These are phyloP conservation scores for Drosophila pallidifrons DNA, from an alignment of 1,140 invertebrate genomes.

Conservation along the genomic window DNA sequence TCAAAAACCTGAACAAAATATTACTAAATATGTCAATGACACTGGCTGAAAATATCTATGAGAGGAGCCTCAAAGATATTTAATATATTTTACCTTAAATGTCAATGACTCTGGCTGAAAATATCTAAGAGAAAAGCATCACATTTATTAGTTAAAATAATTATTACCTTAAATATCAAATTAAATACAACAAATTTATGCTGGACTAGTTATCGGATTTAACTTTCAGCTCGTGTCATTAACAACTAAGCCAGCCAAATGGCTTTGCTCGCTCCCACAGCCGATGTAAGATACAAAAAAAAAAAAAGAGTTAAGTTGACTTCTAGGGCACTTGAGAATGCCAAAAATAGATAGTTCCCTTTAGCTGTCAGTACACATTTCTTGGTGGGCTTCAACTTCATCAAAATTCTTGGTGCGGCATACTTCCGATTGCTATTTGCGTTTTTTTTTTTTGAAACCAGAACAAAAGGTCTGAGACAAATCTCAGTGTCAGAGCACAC, in stretches of 20 bases:
- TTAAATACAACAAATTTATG: too few relatives aligned
- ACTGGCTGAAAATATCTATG: slow-evolving; percentile 6
- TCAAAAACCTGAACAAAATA: slow-evolving; percentile 40
- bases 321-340: slow-evolving; percentile 52
- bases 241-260: slow-evolving; percentile 16
- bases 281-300: neutral
- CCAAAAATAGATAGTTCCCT: slow-evolving; percentile 59
- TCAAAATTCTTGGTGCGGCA: slow-evolving; percentile 34
- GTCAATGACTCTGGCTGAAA: slow-evolving; percentile 21
- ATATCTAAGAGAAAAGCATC: too few relatives aligned
- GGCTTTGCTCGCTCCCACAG: slow-evolving; percentile 14
- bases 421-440: slow-evolving; percentile 54
- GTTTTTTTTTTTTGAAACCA: slow-evolving; percentile 10
- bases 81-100: too few relatives aligned
- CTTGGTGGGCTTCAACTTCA: slow-evolving; percentile 34
- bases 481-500: slow-evolving; percentile 35
- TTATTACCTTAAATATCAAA: too few relatives aligned
- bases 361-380: slow-evolving; percentile 4
- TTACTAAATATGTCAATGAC: slow-evolving; percentile 35
- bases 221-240: slow-evolving; percentile 40
- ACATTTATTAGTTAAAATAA: too few relatives aligned
- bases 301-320: slow-evolving; percentile 30
- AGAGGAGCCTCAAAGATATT: too few relatives aligned
- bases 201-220: neutral
- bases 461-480: slow-evolving; percentile 45